A percentile compares a stretch with the other conserved stretches of the same genome.
Conservation (phyloP, 2,888 invertebrate species). For the Choristoneura rosaceana region DNA sequence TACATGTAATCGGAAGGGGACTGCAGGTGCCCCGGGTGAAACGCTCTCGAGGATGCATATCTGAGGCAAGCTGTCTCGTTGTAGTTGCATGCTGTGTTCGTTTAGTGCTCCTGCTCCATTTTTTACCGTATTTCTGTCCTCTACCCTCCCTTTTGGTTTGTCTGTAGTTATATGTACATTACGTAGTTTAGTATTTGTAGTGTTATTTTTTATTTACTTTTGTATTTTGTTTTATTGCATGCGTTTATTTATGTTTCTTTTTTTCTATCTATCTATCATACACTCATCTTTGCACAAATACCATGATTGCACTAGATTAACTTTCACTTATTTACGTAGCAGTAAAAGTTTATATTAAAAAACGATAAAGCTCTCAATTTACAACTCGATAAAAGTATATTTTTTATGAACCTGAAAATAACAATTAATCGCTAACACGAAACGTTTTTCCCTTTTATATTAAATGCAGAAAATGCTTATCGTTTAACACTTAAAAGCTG, state of each 20-base stretch:
- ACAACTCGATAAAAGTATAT: not conserved
- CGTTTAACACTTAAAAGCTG: constrained; percentile 30
- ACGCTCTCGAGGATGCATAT: constrained; percentile 82
- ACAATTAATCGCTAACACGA: constrained; percentile 6
- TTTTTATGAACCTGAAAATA: not conserved
- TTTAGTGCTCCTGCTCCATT: constrained; percentile 39
- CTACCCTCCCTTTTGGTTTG: constrained; percentile 24
- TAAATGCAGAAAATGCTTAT: not conserved
- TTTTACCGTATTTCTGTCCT: not conserved
- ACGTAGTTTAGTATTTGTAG: constrained; percentile 26
- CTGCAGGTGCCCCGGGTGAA: constrained; percentile 65
- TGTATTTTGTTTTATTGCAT: constrained; percentile 37
- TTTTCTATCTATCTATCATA: constrained; percentile 20
- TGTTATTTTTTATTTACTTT: constrained; percentile 24
- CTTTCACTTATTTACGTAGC: not conserved
- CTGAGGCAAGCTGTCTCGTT: constrained; percentile 79
- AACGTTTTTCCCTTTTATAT: not conserved
- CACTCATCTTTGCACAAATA: constrained; percentile 15
- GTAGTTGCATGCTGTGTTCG: constrained; percentile 64
- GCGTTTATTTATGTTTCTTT: constrained; percentile 40
- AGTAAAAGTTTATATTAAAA: not conserved
- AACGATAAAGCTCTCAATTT: not conserved
- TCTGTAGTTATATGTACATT: constrained; percentile 28
- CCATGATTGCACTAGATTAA: constrained; percentile 3
- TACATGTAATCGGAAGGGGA: constrained; percentile 65